Evolutionary conservation across 2,888 invertebrate genomes (phyloP), one percentile per base, ranked within the genome.

Genomic region (Chelonus formosanus): DNA sequence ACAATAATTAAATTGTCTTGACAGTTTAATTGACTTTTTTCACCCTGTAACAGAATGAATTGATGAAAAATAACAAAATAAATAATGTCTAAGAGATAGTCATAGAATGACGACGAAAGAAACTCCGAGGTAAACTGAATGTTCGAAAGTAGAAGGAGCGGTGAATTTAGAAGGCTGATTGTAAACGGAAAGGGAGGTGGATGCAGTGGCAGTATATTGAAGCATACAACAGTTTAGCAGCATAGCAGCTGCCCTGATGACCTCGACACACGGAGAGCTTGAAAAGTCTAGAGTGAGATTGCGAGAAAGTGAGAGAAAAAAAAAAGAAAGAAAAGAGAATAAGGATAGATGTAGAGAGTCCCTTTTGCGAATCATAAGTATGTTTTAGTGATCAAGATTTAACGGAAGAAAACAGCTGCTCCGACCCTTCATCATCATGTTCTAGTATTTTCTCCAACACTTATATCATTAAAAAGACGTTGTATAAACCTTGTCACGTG

Each of bases 41-140:
- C 20, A 20, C 20, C 20, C 20, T 20, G 20, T 20, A 20, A 20
- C 20, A 20, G 20, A 20, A 20, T 20, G 20, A 20, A 20, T 20
- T 20, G 20, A 20, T 20, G 20, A 20, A 20, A 20, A 20, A 20
- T 20, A 20, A 20, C 20, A 20, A 20, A 20, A 20, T 20, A 20
- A 20, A 20, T 20, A 20, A 1, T 20, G 20, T 20, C 20, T 20
- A 20, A 20, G 20, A 20, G 20, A 20, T 20, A 20, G 20, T 20
- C 20, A 20, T 20, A 68, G 61, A 59, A 40, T 53, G 44, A 52
- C 40, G 58, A 67, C 60, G 66, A 67, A 65, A 72, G 73, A 74
- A 63, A 69, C 68, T 70, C 70, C 67, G 63, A 72, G 71, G 64
- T 69, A 59, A 67, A 77, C 76, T 76, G 71, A 76, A 60, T 59